phyloP scores from a whole-genome alignment of 2,888 invertebrate genomes.

The Drosophila rubida region DNA sequence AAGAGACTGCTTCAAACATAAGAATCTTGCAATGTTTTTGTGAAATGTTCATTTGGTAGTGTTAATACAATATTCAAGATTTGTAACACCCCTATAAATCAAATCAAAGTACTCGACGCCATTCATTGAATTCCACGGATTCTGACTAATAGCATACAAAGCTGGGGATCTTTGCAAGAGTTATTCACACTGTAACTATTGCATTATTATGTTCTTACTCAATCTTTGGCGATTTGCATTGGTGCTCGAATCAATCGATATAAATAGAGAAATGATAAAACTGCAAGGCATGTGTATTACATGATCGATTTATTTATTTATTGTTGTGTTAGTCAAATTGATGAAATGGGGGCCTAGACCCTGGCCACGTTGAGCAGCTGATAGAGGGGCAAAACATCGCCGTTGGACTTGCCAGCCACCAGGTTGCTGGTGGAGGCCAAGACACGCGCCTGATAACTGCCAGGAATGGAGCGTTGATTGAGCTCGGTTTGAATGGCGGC shows the following conservation, averaged over 20 bases:
- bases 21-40: not conserved
- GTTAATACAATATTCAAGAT: too few species aligned
- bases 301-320: slow-evolving; percentile 6
- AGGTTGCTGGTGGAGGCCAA: slow-evolving; percentile 40
- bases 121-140: too few species aligned
- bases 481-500: slow-evolving; percentile 15
- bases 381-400: slow-evolving; percentile 52
- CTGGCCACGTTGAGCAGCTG: slow-evolving; percentile 63
- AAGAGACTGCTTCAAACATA: not conserved
- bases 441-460: slow-evolving; percentile 56
- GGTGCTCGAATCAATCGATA: not conserved
- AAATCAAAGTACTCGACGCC: too few species aligned
- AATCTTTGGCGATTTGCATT: too few species aligned
- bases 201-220: too few species aligned
- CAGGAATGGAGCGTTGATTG: slow-evolving; percentile 38
- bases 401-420: slow-evolving; percentile 44
- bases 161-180: too few species aligned
- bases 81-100: too few species aligned
- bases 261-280: not conserved
- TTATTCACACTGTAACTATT: too few species aligned
- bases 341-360: slow-evolving; percentile 15
- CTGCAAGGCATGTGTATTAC: not conserved
- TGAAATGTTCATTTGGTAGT: too few species aligned
- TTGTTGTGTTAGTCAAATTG: not conserved
- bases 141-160: too few species aligned